Evolutionary conservation across 2,797 vertebrate genomes (phyloP).

Genomic region (Onychomys leucogaster): DNA sequence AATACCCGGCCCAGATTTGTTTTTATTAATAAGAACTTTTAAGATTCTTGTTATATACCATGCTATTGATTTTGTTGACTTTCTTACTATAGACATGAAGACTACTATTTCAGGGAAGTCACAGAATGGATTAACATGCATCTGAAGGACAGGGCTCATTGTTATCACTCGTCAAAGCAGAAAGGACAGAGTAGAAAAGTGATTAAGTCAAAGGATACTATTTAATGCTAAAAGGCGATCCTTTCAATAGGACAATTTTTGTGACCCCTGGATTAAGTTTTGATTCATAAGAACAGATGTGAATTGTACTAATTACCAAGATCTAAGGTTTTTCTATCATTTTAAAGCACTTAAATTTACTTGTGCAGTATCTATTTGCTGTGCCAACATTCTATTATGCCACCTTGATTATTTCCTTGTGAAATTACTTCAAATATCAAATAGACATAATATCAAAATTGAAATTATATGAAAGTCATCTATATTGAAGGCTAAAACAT

Average conservation of each 20-base stretch:
- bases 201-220: conserved; percentile 38
- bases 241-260: conserved; percentile 29
- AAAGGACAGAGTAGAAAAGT: background rate
- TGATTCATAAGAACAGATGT: conserved; percentile 39
- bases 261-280: background rate
- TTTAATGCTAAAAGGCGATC: conserved; percentile 20
- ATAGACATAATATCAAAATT: conserved; percentile 4
- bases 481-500: conserved; percentile 1
- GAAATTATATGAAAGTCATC: conserved; percentile 20
- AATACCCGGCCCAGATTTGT: too few species aligned
- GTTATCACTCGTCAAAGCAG: conserved; percentile 5
- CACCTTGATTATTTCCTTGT: background rate
- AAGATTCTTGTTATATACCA: too few species aligned
- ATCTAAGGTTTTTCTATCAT: background rate
- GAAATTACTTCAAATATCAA: conserved; percentile 38
- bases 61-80: background rate
- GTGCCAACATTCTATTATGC: background rate
- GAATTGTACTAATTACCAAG: conserved; percentile 18
- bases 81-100: background rate
- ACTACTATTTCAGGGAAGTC: background rate
- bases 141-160: background rate
- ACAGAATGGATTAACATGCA: background rate
- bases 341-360: conserved; percentile 48
- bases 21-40: too few species aligned
- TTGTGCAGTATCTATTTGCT: background rate